Evolutionary conservation across 2,797 vertebrate species (phyloP), one percentile per base, ranked within the genome.

Genomic region (Orestias chungarensis): DNA sequence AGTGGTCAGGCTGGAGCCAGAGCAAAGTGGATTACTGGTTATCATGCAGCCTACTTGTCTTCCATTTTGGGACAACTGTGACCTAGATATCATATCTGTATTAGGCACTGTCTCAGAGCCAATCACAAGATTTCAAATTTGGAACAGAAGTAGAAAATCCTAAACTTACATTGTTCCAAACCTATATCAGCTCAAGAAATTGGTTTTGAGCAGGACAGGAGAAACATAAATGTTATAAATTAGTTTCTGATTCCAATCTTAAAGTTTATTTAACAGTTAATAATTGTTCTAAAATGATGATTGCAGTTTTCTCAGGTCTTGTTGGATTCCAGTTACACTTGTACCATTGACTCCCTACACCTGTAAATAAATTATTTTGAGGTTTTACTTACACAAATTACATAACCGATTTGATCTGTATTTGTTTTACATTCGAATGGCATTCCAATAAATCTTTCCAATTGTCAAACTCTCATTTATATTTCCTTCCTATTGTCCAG

Each of bases 11-110:
- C 94, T 88, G 86, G 82, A 91, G 89, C 86, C 88, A 84, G 92
- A 93, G 91, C 86, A 90, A 91, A 93, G 93, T 93, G 94, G 95
- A 96, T 91, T 95, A 94, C 93, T 96, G 92, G 95, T 96, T 93
- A 94, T 96, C 94, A 93, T 95, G 93, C 93, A 89, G 83, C 83
- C 90, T 92, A 93, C 92, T 91, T 73, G 87, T 65, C 79, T 72
- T 80, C 68, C 82, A 88, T 86, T 88, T 86, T 71, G 82, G 89
- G 66, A 77, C 55, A 68, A 83, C 73, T 66, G 69, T 71, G 69
- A 85, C 86, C 85, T 71, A 88, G 75, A 93, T 90, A 87, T 81
- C 86, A 88, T 72, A 87, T 86, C 81, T 86, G 68, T 77, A 80
- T 82, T 75, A 83, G 71, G 74, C 76, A 74, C 78, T 71, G 82